Evolutionary conservation across 1,140 invertebrate species (phyloP), one percentile per base, ranked within the genome.

Genomic region (Drosophila parabipectinata): DNA sequence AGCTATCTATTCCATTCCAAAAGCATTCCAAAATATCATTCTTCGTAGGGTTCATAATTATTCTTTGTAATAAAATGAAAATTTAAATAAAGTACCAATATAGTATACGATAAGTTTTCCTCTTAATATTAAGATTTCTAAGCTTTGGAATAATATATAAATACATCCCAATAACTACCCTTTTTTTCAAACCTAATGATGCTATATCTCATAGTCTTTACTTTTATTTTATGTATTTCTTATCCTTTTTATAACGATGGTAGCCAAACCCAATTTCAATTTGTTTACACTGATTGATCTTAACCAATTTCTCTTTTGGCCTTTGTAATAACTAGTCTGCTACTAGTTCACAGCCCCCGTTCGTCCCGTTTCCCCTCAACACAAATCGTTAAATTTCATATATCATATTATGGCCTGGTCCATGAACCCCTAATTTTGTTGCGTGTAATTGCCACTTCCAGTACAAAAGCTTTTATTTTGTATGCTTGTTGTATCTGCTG

Each of bases 371-470:
- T 72, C 74, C 57, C 75, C 57, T 75, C 62, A 12, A 12, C 34
- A 37, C 10, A 37, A 81, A 73, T 60, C 79, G 73, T 68, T 81
- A 82, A 78, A 78, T 74, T 82, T 55, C 48, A 61, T 72, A 69
- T 71, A 77, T 55, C 57, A 77, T 74, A 85, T 79, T 77, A 85
- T 80, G 72, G 72, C 28, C 51, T 61, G 28, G 59, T 52, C 34
- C 77, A 59, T 47, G 66, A 79, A 79, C 76, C 78, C 59, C 82
- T 73, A 85, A 81, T 85, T 85, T 85, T 62, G 82, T 78, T 85
- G 82, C 74, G 82, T 87, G 82, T 87, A 87, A 88, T 87, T 87
- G 83, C 82, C 72, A 82, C 83, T 87, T 79, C 45, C 79, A 87
- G 75, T 60, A 79, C 74, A 68, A 72, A 79, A 87, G 82, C 82